phyloP scores from a whole-genome alignment of 2,888 invertebrate species.

The Pyrocoelia pectoralis region DNA sequence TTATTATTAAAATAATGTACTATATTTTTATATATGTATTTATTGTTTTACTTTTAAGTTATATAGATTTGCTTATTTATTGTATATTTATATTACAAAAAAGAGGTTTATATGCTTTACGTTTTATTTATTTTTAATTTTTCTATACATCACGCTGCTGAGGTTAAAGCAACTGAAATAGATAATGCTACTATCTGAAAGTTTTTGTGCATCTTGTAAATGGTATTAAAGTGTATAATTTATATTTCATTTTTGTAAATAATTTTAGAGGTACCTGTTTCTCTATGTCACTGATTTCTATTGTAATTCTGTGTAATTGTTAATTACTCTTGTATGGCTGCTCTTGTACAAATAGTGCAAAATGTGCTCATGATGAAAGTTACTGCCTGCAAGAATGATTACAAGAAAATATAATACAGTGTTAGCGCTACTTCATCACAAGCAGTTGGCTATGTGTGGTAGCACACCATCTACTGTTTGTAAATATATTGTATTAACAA shows the following conservation, averaged over 20 bases:
- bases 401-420: conserved; percentile 51
- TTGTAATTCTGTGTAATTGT: conserved; percentile 54
- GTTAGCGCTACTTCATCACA: conserved; percentile 54
- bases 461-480: conserved; percentile 55
- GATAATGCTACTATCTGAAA: conserved; percentile 32
- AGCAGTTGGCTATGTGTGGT: conserved; percentile 51
- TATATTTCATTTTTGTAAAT: conserved; percentile 41
- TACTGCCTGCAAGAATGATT: conserved; percentile 18
- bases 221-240: conserved; percentile 21
- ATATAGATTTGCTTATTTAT: conserved; percentile 46
- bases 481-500: conserved; percentile 56
- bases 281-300: conserved; percentile 55
- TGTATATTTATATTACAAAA: conserved; percentile 33
- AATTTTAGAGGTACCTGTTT: conserved; percentile 60
- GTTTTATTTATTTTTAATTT: conserved; percentile 22
- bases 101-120: conserved; percentile 34
- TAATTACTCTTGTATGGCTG: conserved; percentile 19
- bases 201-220: conserved; percentile 21
- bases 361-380: conserved; percentile 21
- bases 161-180: conserved; percentile 26
- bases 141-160: conserved; percentile 19
- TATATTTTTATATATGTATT: conserved; percentile 58
- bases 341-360: conserved; percentile 14
- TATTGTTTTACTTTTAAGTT: conserved; percentile 52
- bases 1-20: conserved; percentile 44